Conservation (phyloP, 2,797 vertebrate species). For the Paratrypauchen microcephalus region DNA sequence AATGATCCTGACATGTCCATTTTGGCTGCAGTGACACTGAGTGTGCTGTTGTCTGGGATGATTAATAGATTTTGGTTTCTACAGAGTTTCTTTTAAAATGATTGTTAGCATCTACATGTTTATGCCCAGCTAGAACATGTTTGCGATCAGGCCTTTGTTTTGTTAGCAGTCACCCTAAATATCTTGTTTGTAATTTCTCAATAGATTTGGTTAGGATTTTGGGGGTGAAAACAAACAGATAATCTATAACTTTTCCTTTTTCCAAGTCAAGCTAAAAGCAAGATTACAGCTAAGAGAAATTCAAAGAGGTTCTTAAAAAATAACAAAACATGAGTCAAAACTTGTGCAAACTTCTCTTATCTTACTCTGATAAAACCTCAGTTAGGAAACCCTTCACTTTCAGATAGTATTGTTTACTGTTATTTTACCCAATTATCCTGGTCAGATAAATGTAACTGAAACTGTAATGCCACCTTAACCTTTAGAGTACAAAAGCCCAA, state of each 20-base stretch:
- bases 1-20: background rate
- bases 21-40: background rate
- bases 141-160: too few relatives aligned
- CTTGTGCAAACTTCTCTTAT: background rate
- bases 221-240: background rate
- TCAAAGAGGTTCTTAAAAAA: background rate
- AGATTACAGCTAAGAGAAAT: background rate
- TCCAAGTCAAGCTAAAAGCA: background rate
- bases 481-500: background rate
- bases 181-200: background rate
- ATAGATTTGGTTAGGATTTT: background rate
- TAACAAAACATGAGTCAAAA: background rate
- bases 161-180: background rate
- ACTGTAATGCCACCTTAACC: conserved; percentile 5
- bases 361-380: background rate
- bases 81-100: background rate
- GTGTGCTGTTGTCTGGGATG: background rate
- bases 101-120: background rate
- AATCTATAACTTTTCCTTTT: background rate
- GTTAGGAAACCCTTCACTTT: background rate
- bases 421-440: background rate
- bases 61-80: background rate
- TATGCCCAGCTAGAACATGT: too few relatives aligned
- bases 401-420: background rate
- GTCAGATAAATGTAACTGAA: conserved; percentile 12